A percentile compares a stretch with the other conserved stretches of the same genome.
Evolutionary conservation across 1,140 invertebrate genomes (phyloP).

Genomic region (Triops longicaudatus): DNA sequence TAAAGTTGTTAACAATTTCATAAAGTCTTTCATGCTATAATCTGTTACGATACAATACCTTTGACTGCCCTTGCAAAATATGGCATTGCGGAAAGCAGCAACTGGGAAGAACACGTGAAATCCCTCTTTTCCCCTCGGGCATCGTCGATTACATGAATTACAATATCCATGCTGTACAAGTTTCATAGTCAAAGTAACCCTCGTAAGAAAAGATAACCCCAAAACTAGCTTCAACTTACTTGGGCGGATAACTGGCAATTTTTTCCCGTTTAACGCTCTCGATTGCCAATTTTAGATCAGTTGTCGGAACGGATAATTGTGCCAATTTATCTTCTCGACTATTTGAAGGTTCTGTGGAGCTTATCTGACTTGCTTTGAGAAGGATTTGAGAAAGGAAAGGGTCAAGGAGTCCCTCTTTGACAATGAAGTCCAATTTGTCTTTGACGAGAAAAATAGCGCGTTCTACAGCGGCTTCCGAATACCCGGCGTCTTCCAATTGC

Average conservation of each 20-base stretch:
- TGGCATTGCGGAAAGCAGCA: constrained; percentile 82
- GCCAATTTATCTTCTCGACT: neutral
- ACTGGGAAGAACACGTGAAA: constrained; percentile 73
- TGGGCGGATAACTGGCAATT: neutral
- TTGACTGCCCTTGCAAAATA: constrained; percentile 84
- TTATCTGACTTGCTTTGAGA: neutral
- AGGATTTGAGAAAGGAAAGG: neutral
- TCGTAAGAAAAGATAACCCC: neutral
- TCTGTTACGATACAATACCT: constrained; percentile 41
- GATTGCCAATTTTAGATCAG: neutral
- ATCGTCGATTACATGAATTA: constrained; percentile 81
- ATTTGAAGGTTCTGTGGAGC: neutral
- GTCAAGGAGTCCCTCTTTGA: neutral
- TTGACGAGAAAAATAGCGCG: neutral
- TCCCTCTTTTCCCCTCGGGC: constrained; percentile 75
- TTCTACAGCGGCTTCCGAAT: neutral
- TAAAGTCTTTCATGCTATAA: constrained; percentile 31
- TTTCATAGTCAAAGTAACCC: neutral
- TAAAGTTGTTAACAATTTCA: constrained; percentile 31
- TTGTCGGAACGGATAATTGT: neutral
- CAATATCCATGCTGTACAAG: constrained; percentile 48
- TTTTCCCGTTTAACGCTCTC: neutral
- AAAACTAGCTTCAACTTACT: neutral
- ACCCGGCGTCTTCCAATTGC: neutral
- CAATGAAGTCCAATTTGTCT: neutral